These are phyloP conservation scores for Athalia rosae DNA, from an alignment of 2,888 invertebrate genomes.

Conservation along the genomic window DNA sequence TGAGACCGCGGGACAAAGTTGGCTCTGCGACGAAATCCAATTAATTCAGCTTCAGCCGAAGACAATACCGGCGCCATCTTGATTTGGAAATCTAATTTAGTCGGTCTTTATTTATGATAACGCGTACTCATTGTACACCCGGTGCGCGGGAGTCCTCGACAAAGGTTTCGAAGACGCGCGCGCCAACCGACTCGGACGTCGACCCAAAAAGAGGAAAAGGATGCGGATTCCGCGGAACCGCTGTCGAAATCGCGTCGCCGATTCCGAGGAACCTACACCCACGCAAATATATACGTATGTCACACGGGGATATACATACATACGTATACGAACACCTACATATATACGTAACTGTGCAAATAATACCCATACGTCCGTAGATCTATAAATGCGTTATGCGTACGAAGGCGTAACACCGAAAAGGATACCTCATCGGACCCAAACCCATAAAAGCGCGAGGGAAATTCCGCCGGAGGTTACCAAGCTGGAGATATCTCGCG, in stretches of 20 bases:
- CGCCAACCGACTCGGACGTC: conserved; percentile 22
- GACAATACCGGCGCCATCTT: conserved; percentile 69
- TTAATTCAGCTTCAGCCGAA: conserved; percentile 68
- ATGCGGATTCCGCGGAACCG: neutral
- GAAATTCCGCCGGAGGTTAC: conserved; percentile 20
- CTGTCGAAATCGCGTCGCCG: neutral
- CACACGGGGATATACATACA: no score
- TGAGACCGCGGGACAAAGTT: conserved; percentile 60
- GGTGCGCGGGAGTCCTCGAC: conserved; percentile 58
- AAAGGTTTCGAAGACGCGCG: conserved; percentile 64
- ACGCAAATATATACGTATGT: no score
- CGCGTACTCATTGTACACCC: conserved; percentile 63
- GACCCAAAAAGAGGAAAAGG: conserved; percentile 9
- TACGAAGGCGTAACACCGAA: neutral
- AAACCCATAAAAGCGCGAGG: conserved; percentile 14
- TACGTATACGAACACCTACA: no score
- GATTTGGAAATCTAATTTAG: conserved; percentile 70
- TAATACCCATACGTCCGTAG: no score
- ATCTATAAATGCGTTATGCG: neutral
- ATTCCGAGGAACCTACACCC: no score
- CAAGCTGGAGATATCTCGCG: conserved; percentile 44
- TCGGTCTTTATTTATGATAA: conserved; percentile 71
- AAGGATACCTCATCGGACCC: conserved; percentile 17
- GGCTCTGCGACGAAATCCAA: conserved; percentile 68
- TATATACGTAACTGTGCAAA: no score